Evolutionary conservation across 2,797 vertebrate genomes (phyloP), one percentile per base, ranked within the genome.

Genomic region (Spinibarbus caldwelli): DNA sequence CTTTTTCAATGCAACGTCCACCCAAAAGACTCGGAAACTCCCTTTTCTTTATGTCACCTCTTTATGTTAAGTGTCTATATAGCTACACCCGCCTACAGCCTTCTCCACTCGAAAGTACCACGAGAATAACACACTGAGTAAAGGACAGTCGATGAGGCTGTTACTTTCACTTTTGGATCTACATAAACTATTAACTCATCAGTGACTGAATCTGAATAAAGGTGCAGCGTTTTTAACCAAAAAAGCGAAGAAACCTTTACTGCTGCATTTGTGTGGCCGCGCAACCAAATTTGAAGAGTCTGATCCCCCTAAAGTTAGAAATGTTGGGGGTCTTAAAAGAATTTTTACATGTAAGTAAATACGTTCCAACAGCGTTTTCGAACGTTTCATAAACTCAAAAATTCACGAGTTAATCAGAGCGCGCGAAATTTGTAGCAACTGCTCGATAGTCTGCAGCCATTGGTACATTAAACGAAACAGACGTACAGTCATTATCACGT

Each of bases 91-190:
- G 41, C 66, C 82, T 68, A 68, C 38, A 68, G 64, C 19, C 26
- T 7, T 45, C 41, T 41, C 3, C 15, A 5, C n/a, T 62, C 71
- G 57, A 83, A 68, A 29, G 59, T 7, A 54, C 29, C 72, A 52
- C 62, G 59, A 67, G 57, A 52, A 9, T 47, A 70, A n/a, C 82
- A 41, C 47, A 47, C 66, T 21, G 52, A 70, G 38, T 26, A 14
- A 52, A 66, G 36, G n/a, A 26, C 19, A 11, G 26, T 26, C 19
- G 41, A 47, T 26, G 23, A 52, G 5, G 2, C 26, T 54, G 45
- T 59, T 78, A 85, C 76, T 85, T 85, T 85, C 83, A 85, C 75
- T 85, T 84, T 79, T 75, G 29, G 0, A 6, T 26, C 49, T 1
- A 4, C 5, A n/a, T 10, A 17, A 71, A 23, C 21, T 36, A 38